Evolutionary conservation across 2,888 invertebrate genomes (phyloP).

Genomic region (Orthosia gothica): DNA sequence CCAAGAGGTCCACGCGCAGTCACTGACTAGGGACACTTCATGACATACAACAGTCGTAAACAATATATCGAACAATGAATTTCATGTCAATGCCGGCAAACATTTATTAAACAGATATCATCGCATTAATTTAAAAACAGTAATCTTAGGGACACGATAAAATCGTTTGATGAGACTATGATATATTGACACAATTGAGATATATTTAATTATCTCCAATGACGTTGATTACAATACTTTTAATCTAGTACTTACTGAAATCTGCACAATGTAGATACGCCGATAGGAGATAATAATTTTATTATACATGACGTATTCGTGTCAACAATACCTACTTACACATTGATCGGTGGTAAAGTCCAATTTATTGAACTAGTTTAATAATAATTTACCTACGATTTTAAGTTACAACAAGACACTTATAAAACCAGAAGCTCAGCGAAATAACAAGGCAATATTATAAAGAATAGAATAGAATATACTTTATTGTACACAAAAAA

Average conservation of each 20-base stretch:
- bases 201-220: constrained; percentile 50
- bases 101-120: constrained; percentile 27
- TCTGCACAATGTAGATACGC: constrained; percentile 37
- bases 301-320: constrained; percentile 22
- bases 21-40: background rate
- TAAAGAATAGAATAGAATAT: constrained; percentile 40
- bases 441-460: constrained; percentile 59
- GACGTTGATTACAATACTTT: constrained; percentile 46
- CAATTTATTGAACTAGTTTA: constrained; percentile 15
- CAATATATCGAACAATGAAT: constrained; percentile 15
- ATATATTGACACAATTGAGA: constrained; percentile 43
- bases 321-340: constrained; percentile 3
- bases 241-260: constrained; percentile 55
- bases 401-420: background rate
- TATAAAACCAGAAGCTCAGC: constrained; percentile 21
- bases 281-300: constrained; percentile 24
- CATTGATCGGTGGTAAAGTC: constrained; percentile 18
- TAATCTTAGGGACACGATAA: constrained; percentile 39
- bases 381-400: constrained; percentile 25
- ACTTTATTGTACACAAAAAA: too few species aligned
- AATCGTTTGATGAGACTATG: constrained; percentile 43
- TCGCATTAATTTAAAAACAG: constrained; percentile 28
- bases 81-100: constrained; percentile 16
- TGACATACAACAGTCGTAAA: constrained; percentile 55
- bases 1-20: constrained; percentile 84